A percentile compares a stretch with the other conserved stretches of the same genome.
Evolutionary conservation across 2,888 invertebrate species (phyloP).

Genomic region (Ariolimax columbianus): DNA sequence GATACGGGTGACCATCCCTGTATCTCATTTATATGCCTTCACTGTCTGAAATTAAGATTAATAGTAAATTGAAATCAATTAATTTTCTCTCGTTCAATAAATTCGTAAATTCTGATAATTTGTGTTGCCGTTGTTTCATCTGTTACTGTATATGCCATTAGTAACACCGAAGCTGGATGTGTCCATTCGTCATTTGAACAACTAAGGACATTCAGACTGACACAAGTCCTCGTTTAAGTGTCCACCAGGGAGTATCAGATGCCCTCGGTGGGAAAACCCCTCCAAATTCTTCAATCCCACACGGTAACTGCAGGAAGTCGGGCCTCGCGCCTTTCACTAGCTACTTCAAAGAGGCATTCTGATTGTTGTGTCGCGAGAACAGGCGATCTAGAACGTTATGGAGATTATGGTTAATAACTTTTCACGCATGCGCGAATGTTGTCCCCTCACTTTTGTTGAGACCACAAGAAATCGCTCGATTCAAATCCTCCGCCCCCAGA

Average conservation of each 20-base stretch:
- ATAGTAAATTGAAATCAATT: too few relatives aligned
- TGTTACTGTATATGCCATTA: too few relatives aligned
- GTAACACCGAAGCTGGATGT: too few relatives aligned
- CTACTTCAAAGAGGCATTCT: conserved; percentile 14
- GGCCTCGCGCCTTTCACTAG: neutral
- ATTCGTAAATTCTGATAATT: too few relatives aligned
- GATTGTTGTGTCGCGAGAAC: conserved; percentile 1
- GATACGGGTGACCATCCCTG: too few relatives aligned
- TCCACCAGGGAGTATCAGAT: neutral
- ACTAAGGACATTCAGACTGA: neutral
- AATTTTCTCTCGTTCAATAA: too few relatives aligned
- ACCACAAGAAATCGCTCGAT: neutral
- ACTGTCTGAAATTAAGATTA: too few relatives aligned
- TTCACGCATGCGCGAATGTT: conserved; percentile 22
- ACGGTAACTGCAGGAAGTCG: conserved; percentile 19
- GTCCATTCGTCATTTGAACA: neutral
- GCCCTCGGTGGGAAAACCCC: neutral
- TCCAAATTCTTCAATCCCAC: neutral
- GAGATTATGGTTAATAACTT: conserved; percentile 6
- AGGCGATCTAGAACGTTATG: neutral
- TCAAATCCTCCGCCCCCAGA: conserved; percentile 8
- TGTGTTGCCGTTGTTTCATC: too few relatives aligned
- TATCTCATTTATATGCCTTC: too few relatives aligned
- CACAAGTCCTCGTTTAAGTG: neutral
- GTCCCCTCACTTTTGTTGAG: neutral